A percentile compares a stretch with the other conserved stretches of the same genome.
phyloP scores from a whole-genome alignment of 2,888 invertebrate species.

The Lithodes maja region DNA sequence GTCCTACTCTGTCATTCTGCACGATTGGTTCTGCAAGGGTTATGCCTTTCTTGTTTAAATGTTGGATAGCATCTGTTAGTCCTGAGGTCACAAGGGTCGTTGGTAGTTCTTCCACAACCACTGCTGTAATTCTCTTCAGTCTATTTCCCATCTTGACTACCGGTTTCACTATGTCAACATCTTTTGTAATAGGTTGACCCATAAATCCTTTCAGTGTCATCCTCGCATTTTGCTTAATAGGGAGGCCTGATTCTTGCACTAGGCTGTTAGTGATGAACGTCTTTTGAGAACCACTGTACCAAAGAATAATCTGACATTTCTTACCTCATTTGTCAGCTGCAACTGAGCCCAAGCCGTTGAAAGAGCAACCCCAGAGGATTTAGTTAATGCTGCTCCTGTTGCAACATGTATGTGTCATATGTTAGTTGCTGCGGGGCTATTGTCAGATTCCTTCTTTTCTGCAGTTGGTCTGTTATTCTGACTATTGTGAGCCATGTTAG shows the following conservation, averaged over 20 bases:
- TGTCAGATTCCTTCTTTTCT: background rate
- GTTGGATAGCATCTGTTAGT: background rate
- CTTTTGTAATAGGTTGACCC: background rate
- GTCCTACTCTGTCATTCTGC: background rate
- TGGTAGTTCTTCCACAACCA: background rate
- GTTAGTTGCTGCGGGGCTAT: background rate
- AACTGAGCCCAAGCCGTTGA: background rate
- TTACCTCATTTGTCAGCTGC: background rate
- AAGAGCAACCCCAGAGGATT: constrained; percentile 17
- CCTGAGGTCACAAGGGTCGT: background rate
- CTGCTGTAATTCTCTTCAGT: constrained; percentile 8
- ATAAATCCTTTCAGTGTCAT: constrained; percentile 31
- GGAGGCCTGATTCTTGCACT: background rate
- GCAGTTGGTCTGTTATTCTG: background rate
- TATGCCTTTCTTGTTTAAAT: constrained; percentile 5
- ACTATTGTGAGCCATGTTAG: background rate
- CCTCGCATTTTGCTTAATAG: background rate
- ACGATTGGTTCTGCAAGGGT: background rate
- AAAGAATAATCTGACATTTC: constrained; percentile 15
- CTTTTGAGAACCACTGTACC: constrained; percentile 11
- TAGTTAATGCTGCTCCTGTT: background rate
- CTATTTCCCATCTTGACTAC: constrained; percentile 10
- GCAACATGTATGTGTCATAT: constrained; percentile 4
- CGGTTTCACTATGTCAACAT: constrained; percentile 8
- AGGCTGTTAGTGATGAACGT: constrained; percentile 2